phyloP scores from a whole-genome alignment of 2,113 vertebrate genomes.

The Xiphias gladius region DNA sequence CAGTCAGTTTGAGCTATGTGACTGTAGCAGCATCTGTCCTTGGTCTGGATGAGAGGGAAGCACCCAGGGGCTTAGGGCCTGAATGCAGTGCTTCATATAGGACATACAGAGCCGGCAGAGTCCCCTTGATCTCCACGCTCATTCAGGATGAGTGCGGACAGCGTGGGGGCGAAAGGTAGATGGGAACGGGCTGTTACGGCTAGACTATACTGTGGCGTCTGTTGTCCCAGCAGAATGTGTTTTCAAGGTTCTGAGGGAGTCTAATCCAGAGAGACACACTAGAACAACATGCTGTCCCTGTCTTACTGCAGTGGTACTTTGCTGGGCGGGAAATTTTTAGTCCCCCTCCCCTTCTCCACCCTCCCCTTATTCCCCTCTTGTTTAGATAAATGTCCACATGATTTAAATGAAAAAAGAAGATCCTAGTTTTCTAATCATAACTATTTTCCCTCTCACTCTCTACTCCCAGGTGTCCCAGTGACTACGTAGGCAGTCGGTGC shows the following conservation, averaged over 20 bases:
- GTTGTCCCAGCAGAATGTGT: slow-evolving; percentile 79
- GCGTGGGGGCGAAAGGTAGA: slow-evolving; percentile 71
- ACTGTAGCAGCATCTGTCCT: slow-evolving; percentile 56
- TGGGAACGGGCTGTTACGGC: slow-evolving; percentile 66
- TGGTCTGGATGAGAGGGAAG: slow-evolving; percentile 43
- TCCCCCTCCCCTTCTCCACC: slow-evolving; percentile 11
- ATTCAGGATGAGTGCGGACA: slow-evolving; percentile 74
- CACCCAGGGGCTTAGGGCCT: slow-evolving; percentile 56
- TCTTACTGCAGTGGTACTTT: slow-evolving; percentile 50
- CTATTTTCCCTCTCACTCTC: slow-evolving; percentile 10
- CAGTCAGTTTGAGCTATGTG: slow-evolving; percentile 29
- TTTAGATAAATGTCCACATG: slow-evolving; percentile 52
- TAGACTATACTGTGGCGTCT: slow-evolving; percentile 63
- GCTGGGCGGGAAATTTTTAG: slow-evolving; percentile 67
- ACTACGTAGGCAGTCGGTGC: slow-evolving; percentile 88
- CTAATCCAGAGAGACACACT: slow-evolving; percentile 81
- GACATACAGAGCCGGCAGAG: slow-evolving; percentile 53
- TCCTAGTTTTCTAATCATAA: slow-evolving; percentile 36
- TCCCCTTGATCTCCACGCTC: slow-evolving; percentile 76
- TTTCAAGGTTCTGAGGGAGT: slow-evolving; percentile 79
- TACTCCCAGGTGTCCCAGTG: slow-evolving; percentile 83
- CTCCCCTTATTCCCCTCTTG: slow-evolving; percentile 18
- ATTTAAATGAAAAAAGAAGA: slow-evolving; percentile 14
- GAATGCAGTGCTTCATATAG: slow-evolving; percentile 65
- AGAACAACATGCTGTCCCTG: slow-evolving; percentile 77